Percentiles rank a stretch among this genome's conserved stretches.
Conservation (phyloP, 2,797 vertebrate genomes). For the Sebastes alutus region DNA sequence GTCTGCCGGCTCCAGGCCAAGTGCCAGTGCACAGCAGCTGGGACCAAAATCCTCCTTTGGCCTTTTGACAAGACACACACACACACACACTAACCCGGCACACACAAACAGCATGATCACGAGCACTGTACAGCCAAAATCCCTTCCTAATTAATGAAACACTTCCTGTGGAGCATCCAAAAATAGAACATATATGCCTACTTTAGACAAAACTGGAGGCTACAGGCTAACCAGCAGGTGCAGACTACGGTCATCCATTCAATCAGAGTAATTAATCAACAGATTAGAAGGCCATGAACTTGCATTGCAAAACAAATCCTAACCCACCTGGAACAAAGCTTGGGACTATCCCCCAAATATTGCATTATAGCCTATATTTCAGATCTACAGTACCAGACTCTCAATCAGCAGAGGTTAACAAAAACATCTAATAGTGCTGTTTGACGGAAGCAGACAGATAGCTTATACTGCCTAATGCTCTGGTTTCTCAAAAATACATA, state of each 20-base stretch:
- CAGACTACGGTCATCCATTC: not conserved
- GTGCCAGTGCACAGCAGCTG: constrained; percentile 73
- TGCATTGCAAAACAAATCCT: not conserved
- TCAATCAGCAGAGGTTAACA: not conserved
- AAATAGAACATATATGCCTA: not conserved
- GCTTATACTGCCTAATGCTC: not conserved
- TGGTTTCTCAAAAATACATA: not conserved
- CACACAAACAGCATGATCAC: not conserved
- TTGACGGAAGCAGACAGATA: not conserved
- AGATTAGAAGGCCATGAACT: not conserved
- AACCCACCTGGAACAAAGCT: not conserved
- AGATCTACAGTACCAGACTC: not conserved
- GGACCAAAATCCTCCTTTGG: constrained; percentile 74
- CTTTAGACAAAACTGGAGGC: not conserved
- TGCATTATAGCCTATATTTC: not conserved
- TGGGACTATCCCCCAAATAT: not conserved
- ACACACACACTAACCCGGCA: not conserved
- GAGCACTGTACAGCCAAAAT: constrained; percentile 11
- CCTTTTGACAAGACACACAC: constrained; percentile 57
- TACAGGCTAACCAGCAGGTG: not conserved
- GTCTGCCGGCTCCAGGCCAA: constrained; percentile 71
- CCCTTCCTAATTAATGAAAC: constrained; percentile 53
- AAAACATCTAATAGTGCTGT: not conserved
- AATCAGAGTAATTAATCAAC: not conserved
- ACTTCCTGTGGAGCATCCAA: constrained; percentile 47